A percentile compares a stretch with the other conserved stretches of the same genome.
These are phyloP conservation scores for Macropodus opercularis DNA, from an alignment of 2,797 vertebrate genomes.

Conservation along the genomic window DNA sequence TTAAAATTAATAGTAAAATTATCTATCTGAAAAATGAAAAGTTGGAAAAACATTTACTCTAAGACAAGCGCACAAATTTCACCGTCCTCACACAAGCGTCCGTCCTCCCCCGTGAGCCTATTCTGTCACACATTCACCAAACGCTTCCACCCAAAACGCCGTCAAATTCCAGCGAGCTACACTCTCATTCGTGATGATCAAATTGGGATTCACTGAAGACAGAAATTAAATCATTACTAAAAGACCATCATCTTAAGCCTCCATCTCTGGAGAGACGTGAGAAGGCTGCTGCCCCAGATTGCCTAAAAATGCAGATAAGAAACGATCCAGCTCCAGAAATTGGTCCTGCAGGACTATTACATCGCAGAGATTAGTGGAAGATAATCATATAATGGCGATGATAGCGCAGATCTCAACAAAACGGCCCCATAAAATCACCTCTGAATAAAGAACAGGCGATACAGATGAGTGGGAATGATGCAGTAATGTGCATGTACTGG, in stretches of 20 bases:
- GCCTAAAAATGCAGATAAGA: conserved; percentile 75
- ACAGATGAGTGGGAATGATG: conserved; percentile 50
- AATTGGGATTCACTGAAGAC: conserved; percentile 60
- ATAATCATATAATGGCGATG: conserved; percentile 72
- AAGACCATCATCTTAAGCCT: conserved; percentile 71
- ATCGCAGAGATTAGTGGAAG: conserved; percentile 64
- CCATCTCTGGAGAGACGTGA: conserved; percentile 64
- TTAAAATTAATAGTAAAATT: conserved; percentile 42
- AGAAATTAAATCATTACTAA: conserved; percentile 72
- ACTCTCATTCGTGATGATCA: conserved; percentile 44
- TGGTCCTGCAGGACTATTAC: conserved; percentile 72
- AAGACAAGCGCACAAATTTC: background rate
- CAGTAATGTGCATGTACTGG: conserved; percentile 25
- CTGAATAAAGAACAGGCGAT: conserved; percentile 58
- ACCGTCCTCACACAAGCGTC: background rate
- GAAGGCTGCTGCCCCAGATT: conserved; percentile 67
- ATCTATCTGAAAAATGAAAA: conserved; percentile 22
- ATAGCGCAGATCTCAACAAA: conserved; percentile 61
- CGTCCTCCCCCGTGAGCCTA: background rate
- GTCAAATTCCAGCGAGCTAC: background rate
- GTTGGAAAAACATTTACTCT: conserved; percentile 11
- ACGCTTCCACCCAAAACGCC: background rate
- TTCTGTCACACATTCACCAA: conserved; percentile 14
- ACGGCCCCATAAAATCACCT: conserved; percentile 67
- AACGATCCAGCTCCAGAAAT: conserved; percentile 66